phyloP scores from a whole-genome alignment of 1,140 invertebrate species.

The Pygmarrhopalites habei region DNA sequence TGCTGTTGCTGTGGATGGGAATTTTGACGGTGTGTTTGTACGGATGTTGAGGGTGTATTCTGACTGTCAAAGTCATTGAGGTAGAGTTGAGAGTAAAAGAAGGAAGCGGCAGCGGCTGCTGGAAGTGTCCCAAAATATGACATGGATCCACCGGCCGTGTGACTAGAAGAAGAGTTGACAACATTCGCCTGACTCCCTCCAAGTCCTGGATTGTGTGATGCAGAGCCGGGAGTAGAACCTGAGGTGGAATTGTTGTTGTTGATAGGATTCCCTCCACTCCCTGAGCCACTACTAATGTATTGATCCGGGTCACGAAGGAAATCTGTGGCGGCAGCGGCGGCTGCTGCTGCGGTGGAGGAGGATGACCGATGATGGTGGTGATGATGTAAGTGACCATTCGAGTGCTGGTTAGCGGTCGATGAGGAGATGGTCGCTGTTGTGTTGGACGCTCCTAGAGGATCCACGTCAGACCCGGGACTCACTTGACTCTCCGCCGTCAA shows the following conservation, averaged over 20 bases:
- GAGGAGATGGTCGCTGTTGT: constrained; percentile 7
- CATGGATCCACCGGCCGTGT: constrained; percentile 15
- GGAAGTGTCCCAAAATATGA: constrained; percentile 33
- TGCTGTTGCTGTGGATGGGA: neutral
- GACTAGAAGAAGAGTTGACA: neutral
- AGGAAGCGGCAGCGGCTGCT: constrained; percentile 34
- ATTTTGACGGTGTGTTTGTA: neutral
- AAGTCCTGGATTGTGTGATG: neutral
- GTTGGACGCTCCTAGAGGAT: constrained; percentile 33
- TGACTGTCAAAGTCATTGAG: constrained; percentile 35
- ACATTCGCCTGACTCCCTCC: too few relatives aligned
- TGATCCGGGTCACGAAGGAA: constrained; percentile 21
- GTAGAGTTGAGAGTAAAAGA: constrained; percentile 39
- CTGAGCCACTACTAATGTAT: neutral
- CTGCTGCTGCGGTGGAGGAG: neutral
- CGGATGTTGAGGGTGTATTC: neutral
- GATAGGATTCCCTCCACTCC: neutral
- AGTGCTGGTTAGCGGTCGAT: neutral
- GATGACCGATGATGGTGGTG: constrained; percentile 14
- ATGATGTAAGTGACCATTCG: constrained; percentile 14
- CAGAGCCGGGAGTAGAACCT: neutral
- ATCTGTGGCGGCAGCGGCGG: neutral
- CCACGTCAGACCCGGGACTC: constrained; percentile 34
- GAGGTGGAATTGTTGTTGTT: neutral
- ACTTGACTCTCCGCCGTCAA: constrained; percentile 37